Conservation (phyloP, 1,140 invertebrate species). For the Drosophila insularis region DNA sequence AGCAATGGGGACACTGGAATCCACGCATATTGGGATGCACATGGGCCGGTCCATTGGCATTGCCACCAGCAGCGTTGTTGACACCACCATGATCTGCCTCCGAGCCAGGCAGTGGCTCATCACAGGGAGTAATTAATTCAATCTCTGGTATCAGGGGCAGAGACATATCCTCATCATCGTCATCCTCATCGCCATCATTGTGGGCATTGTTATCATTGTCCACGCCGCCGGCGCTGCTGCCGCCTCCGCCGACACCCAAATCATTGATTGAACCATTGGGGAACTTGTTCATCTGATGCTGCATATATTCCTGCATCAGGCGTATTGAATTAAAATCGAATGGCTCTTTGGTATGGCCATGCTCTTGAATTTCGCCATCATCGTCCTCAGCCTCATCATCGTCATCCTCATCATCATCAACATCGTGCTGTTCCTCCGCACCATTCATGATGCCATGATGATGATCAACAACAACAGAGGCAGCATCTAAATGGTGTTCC, state of each 20-base stretch:
- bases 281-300: constrained; percentile 75
- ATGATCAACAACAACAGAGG: neutral
- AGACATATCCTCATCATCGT: constrained; percentile 69
- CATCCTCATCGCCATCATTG: constrained; percentile 37
- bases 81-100: constrained; percentile 33
- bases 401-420: neutral
- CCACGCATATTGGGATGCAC: constrained; percentile 33
- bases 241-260: constrained; percentile 23
- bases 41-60: constrained; percentile 8
- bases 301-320: constrained; percentile 80
- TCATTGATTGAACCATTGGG: constrained; percentile 45
- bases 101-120: constrained; percentile 39
- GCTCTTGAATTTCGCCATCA: neutral
- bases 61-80: neutral
- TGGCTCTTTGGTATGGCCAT: constrained; percentile 50
- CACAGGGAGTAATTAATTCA: constrained; percentile 72
- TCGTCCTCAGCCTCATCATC: neutral
- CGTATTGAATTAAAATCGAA: constrained; percentile 74
- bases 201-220: constrained; percentile 31
- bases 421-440: neutral
- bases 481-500: neutral
- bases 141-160: constrained; percentile 79
- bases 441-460: neutral
- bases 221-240: constrained; percentile 22
- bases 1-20: constrained; percentile 77